Base-by-base conservation (phyloP, 2,797 vertebrate species). In the Rhinichthys osculus region DNA sequence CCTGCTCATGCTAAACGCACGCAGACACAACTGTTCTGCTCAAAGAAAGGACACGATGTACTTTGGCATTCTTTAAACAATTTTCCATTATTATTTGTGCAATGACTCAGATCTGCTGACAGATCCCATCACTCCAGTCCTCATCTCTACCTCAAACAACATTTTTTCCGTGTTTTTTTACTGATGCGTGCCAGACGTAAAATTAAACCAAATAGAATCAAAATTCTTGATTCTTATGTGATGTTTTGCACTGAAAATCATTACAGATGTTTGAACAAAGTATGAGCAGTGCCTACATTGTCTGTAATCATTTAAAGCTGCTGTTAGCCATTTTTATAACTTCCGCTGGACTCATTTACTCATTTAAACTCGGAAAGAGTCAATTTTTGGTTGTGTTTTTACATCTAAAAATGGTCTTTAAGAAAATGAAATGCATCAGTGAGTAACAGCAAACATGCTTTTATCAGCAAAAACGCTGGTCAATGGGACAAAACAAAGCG, bases 1-100 rank as follows among this genome's bases (percentile, higher is more conserved):
- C 77, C 84, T 86, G 87, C 74, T 78, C 59, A 44, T 33, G 86
- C 81, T 70, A 81, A 67, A 67, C 74, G 82, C 72, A 42, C 69
- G 19, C 66, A 74, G 62, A 44, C 57, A 52, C 57, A 81, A 54
- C 78, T 27, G 13, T 72, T n/a, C 44, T 35, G 59, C 21, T 16
- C 33, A 10, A 50, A 44, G 38, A 44, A 40, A 23, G 66, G 38
- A 47, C 79, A 38, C 80, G 7, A n/a, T 72, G 80, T 86, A 77
- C 73, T 78, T 71, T 52, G 9, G 1, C 72, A 67, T 84, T 35
- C 57, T 40, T 77, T 84, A 52, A 77, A 67, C 59, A 27, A 30
- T 67, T 67, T 52, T 16, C 23, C 33, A 17, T 67, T 77, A 77
- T 54, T 84, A 77, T 66, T 57, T 71, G 62, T 30, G 38, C 30